Evolutionary conservation across 2,797 vertebrate genomes (phyloP).

Genomic region (Sebastes hubbsi): DNA sequence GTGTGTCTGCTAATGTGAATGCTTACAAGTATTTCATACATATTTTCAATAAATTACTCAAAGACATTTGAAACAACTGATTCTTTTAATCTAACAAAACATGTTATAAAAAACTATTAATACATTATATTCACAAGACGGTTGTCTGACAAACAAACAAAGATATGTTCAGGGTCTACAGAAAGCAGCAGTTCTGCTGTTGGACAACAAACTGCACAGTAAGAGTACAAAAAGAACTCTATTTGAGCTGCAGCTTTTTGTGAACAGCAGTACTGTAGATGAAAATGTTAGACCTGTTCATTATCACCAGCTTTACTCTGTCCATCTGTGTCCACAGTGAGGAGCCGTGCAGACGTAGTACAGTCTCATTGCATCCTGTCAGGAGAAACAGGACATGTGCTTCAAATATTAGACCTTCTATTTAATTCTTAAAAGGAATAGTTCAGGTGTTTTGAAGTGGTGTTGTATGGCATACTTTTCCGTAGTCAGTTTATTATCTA

Average conservation of each 20-base stretch:
- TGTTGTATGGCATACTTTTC: neutral
- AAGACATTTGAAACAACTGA: constrained; percentile 21
- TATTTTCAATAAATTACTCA: neutral
- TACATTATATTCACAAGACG: constrained; percentile 49
- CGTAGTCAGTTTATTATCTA: neutral
- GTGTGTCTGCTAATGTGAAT: neutral
- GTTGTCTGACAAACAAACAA: constrained; percentile 3
- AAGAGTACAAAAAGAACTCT: neutral
- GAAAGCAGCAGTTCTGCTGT: constrained; percentile 7
- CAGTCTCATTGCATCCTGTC: constrained; percentile 93
- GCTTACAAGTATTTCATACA: neutral
- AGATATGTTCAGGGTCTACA: neutral
- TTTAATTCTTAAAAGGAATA: no score
- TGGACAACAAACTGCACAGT: neutral
- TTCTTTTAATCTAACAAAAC: constrained; percentile 61
- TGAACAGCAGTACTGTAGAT: neutral
- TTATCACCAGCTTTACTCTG: constrained; percentile 80
- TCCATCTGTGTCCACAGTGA: constrained; percentile 96
- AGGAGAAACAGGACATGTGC: neutral
- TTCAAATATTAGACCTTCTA: neutral
- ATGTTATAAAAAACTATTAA: constrained; percentile 22
- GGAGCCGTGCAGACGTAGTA: constrained; percentile 96
- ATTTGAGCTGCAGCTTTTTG: neutral
- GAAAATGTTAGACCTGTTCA: neutral
- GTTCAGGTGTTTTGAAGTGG: no score